Conservation (phyloP, 1,140 invertebrate genomes). For the Sycophaga agraensis region DNA sequence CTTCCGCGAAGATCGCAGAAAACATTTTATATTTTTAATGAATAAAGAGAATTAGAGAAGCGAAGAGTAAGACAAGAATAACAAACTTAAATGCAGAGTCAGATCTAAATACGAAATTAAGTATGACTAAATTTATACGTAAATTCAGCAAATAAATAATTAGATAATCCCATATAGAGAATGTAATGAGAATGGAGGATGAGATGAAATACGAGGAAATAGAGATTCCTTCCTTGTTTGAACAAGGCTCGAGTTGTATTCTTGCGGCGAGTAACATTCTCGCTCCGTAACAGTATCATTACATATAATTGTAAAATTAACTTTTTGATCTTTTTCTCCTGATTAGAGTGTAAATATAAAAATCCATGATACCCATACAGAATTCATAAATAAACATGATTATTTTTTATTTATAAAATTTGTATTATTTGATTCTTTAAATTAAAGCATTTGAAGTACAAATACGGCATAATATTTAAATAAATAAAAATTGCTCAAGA, state of each 20-base stretch:
- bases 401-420: too few relatives aligned
- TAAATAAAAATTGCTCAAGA: too few relatives aligned
- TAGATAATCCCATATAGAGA: too few relatives aligned
- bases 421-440: too few relatives aligned
- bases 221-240: slow-evolving; percentile 19
- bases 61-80: background rate
- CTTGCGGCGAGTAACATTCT: too few relatives aligned
- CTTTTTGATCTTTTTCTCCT: slow-evolving; percentile 5
- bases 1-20: slow-evolving; percentile 23
- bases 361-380: too few relatives aligned
- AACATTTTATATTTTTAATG: slow-evolving; percentile 25
- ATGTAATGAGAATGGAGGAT: background rate
- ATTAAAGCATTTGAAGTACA: too few relatives aligned
- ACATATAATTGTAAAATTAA: background rate
- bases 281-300: too few relatives aligned
- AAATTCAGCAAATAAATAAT: too few relatives aligned
- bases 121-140: too few relatives aligned
- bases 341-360: background rate
- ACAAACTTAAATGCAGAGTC: background rate
- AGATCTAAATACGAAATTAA: slow-evolving; percentile 1
- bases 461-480: too few relatives aligned
- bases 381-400: too few relatives aligned
- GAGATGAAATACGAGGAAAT: slow-evolving; percentile 15
- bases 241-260: slow-evolving; percentile 11
- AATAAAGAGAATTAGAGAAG: background rate